These are phyloP conservation scores for Chromobotia macracanthus DNA, from an alignment of 2,797 vertebrate species.

Conservation along the genomic window DNA sequence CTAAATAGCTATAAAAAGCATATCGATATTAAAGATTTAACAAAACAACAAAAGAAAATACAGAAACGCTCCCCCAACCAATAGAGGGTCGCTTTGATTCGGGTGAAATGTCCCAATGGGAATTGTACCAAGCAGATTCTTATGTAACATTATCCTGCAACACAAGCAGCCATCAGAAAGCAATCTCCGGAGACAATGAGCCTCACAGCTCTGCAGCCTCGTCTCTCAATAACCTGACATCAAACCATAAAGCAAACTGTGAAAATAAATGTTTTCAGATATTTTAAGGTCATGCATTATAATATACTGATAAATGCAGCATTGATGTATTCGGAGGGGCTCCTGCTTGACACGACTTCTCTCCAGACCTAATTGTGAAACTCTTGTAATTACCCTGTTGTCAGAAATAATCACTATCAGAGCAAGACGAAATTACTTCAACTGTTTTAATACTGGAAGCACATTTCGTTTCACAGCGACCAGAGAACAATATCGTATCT, in stretches of 20 bases:
- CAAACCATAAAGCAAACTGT: too few relatives aligned
- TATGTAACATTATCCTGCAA: constrained; percentile 58
- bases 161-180: constrained; percentile 44
- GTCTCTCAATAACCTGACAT: too few relatives aligned
- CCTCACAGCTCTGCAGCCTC: neutral
- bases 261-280: too few relatives aligned
- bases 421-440: neutral
- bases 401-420: constrained; percentile 35
- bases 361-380: neutral
- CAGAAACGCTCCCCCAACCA: neutral
- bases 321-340: neutral
- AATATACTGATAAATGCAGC: neutral
- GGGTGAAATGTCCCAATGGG: constrained; percentile 58
- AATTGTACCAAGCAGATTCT: constrained; percentile 63
- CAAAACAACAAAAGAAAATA: neutral
- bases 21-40: neutral
- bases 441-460: neutral
- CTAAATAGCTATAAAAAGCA: neutral
- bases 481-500: neutral
- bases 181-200: constrained; percentile 36
- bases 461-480: constrained; percentile 22
- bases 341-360: neutral
- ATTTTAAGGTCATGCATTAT: too few relatives aligned
- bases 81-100: constrained; percentile 36
- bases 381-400: constrained; percentile 36